Conservation (phyloP, 2,113 vertebrate genomes). For the Neolamprologus devosi region DNA sequence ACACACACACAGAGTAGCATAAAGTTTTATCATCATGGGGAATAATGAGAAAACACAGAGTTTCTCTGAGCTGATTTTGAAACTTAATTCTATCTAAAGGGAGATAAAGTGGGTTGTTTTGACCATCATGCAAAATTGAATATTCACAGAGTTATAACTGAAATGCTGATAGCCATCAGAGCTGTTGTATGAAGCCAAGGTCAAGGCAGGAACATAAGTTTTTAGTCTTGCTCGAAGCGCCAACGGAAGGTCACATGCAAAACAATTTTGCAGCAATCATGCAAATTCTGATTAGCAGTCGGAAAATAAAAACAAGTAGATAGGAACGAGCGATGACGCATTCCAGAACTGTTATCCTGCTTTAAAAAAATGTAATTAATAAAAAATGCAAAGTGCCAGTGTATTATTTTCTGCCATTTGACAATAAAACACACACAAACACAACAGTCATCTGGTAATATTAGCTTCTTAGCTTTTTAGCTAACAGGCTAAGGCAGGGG, state of each 20-base stretch:
- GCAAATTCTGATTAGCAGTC: background rate
- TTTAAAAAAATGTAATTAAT: background rate
- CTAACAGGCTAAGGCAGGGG: background rate
- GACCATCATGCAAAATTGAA: conserved; percentile 33
- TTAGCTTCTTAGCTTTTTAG: background rate
- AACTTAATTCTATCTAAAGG: conserved; percentile 31
- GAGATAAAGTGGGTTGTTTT: conserved; percentile 42
- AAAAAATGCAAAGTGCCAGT: background rate
- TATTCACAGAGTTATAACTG: conserved; percentile 33
- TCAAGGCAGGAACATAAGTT: conserved; percentile 12
- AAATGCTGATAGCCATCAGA: conserved; percentile 42
- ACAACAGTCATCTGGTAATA: background rate
- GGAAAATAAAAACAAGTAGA: background rate
- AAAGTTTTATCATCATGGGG: conserved; percentile 30
- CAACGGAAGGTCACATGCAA: background rate
- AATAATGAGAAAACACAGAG: background rate
- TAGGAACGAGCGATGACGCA: background rate
- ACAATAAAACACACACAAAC: background rate
- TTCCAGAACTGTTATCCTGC: background rate
- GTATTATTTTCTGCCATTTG: background rate
- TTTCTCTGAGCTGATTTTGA: conserved; percentile 17
- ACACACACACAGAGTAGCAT: background rate
- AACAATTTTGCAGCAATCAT: background rate
- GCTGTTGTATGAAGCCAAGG: background rate
- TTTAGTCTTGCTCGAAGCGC: background rate